Evolutionary conservation across 2,113 vertebrate genomes (phyloP).

Genomic region (Muntiacus muntjak): DNA sequence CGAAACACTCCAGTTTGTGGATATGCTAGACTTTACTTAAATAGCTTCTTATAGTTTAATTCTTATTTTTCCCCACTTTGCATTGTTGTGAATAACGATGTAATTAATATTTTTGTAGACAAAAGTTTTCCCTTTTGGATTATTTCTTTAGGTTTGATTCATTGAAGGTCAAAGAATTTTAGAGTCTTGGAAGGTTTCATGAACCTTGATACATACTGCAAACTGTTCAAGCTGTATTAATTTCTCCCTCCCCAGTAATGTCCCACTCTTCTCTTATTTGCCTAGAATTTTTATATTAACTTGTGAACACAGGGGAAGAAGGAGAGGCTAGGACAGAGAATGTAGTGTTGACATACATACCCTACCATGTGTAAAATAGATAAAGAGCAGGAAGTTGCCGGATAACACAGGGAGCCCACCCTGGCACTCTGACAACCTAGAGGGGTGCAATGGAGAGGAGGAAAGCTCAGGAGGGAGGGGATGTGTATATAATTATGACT

Average conservation of each 20-base stretch:
- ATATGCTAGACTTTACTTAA: neutral
- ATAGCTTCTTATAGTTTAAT: neutral
- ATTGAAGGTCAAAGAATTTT: neutral
- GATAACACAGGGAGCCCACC: neutral
- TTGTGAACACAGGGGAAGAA: neutral
- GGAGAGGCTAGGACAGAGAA: neutral
- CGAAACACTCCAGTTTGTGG: neutral
- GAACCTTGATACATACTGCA: neutral
- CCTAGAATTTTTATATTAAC: neutral
- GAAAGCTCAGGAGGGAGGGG: neutral
- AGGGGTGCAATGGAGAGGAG: neutral
- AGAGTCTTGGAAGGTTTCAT: neutral
- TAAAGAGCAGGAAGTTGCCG: neutral
- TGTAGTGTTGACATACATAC: neutral
- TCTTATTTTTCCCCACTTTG: neutral
- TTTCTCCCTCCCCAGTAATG: neutral
- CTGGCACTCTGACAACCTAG: neutral
- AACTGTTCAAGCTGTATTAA: neutral
- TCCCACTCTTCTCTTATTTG: neutral
- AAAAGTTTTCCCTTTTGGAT: neutral
- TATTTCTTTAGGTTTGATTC: conserved; percentile 1
- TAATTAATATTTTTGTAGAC: neutral
- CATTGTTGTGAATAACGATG: neutral
- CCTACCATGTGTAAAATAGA: neutral
- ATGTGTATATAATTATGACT: neutral